phyloP scores from a whole-genome alignment of 1,140 invertebrate genomes.

The Trinorchestia longiramus region DNA sequence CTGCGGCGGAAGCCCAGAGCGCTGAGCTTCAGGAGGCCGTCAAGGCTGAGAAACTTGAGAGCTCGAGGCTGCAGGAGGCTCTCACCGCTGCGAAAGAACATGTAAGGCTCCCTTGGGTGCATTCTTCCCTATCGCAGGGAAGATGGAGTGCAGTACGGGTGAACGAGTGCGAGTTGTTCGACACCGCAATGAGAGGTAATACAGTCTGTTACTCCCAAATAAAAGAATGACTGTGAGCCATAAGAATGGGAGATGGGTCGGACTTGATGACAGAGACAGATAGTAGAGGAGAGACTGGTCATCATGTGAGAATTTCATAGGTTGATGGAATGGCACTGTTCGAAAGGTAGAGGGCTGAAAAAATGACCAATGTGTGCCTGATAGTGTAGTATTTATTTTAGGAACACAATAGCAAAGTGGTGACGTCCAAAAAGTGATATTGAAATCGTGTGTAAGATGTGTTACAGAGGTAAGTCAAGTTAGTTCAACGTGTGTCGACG shows the following conservation, averaged over 20 bases:
- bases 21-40: slow-evolving; percentile 78
- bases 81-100: slow-evolving; percentile 83
- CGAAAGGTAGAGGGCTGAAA: neutral
- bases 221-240: neutral
- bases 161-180: neutral
- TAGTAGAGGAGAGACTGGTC: neutral
- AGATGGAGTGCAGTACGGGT: neutral
- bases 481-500: no score
- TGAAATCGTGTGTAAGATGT: neutral
- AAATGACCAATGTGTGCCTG: neutral
- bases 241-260: neutral
- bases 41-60: slow-evolving; percentile 79
- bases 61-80: slow-evolving; percentile 80
- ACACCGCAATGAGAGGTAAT: neutral
- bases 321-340: neutral
- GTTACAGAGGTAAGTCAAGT: neutral
- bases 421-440: neutral
- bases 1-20: slow-evolving; percentile 80
- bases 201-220: neutral
- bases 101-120: slow-evolving; percentile 64
- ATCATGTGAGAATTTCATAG: neutral
- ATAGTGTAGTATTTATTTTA: neutral
- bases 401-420: neutral
- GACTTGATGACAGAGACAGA: neutral
- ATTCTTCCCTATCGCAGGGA: neutral